Conservation (phyloP, 2,113 vertebrate genomes). For the Brachionichthys hirsutus region DNA sequence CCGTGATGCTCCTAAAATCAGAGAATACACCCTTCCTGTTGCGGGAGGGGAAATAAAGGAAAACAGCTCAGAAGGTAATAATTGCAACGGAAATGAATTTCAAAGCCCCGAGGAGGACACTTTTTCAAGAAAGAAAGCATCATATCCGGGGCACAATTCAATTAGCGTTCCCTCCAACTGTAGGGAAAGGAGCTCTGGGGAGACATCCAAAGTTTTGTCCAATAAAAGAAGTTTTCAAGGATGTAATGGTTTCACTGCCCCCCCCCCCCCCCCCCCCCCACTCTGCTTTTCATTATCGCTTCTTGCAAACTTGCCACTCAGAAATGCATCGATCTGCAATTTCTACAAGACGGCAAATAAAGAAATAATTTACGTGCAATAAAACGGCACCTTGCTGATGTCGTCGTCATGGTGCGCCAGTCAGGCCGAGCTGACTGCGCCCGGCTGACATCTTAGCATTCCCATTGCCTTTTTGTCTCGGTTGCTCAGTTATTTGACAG, state of each 20-base stretch:
- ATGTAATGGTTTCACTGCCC: conserved; percentile 41
- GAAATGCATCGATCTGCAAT: conserved; percentile 35
- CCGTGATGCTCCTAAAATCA: conserved; percentile 50
- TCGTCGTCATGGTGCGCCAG: conserved; percentile 36
- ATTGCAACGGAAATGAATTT: conserved; percentile 71
- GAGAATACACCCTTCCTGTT: conserved; percentile 34
- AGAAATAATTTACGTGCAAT: conserved; percentile 26
- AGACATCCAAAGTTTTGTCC: conserved; percentile 70
- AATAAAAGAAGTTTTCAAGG: conserved; percentile 64
- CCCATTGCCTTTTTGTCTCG: conserved; percentile 56
- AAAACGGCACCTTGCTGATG: conserved; percentile 30
- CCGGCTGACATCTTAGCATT: conserved; percentile 50
- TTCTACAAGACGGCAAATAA: conserved; percentile 26
- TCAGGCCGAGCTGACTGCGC: conserved; percentile 36
- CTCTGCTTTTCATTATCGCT: conserved; percentile 33
- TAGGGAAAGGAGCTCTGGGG: conserved; percentile 49
- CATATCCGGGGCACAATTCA: conserved; percentile 69
- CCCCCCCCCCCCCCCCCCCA: conserved; percentile 8
- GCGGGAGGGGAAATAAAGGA: conserved; percentile 53
- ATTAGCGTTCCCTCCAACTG: conserved; percentile 65
- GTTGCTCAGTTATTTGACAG: conserved; percentile 62
- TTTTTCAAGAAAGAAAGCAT: conserved; percentile 44
- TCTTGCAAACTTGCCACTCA: conserved; percentile 46
- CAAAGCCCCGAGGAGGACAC: conserved; percentile 66
- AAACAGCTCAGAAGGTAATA: conserved; percentile 67